Base-by-base conservation (phyloP, 2,113 vertebrate species). In the Actenoides lindsayi region DNA sequence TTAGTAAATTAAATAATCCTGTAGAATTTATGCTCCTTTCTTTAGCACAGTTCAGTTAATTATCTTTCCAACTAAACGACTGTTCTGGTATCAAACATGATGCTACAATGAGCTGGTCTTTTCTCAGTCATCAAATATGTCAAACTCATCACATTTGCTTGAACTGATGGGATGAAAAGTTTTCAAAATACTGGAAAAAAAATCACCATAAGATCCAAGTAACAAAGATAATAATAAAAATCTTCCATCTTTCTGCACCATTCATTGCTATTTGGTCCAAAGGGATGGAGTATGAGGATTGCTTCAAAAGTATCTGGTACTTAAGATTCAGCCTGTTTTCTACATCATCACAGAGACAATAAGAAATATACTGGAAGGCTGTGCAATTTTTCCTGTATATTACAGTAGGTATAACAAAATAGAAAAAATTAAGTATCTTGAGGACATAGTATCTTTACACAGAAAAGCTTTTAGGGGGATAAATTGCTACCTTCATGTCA, bases 391-490 rank as follows among this genome's bases (percentile, higher is more conserved):
- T 44, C 30, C 7, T 64, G 20, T 5, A 3, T 81, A 68, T 64
- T 86, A 90, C 35, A 56, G 19, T n/a, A 75, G 13, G 35, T 90
- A 81, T 60, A 9, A 8, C 3, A 81, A 89, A 59, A 19, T 10
- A 44, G 11, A 50, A 56, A 88, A 42, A 71, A 2, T 11, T 30
- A 42, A 50, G 42, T 53, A 25, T 23, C 27, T 68, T 71, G 4
- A 81, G 56, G 48, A 78, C 27, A 21, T 64, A 73, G 5, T 85
- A n/a, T 48, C 51, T 86, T 87, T 89, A 78, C 15, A 59, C 23
- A 88, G 75, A 56, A 93, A 89, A 54, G 28, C 31, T 93, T 97
- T 96, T 83, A 83, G 68, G 15, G 69, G n/a, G 46, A 87, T 83
- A 63, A 79, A 96, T 89, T 75, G 20, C 50, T 84, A 50, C n/a